phyloP scores from a whole-genome alignment of 2,797 vertebrate genomes.

The Urosaurus nigricauda region DNA sequence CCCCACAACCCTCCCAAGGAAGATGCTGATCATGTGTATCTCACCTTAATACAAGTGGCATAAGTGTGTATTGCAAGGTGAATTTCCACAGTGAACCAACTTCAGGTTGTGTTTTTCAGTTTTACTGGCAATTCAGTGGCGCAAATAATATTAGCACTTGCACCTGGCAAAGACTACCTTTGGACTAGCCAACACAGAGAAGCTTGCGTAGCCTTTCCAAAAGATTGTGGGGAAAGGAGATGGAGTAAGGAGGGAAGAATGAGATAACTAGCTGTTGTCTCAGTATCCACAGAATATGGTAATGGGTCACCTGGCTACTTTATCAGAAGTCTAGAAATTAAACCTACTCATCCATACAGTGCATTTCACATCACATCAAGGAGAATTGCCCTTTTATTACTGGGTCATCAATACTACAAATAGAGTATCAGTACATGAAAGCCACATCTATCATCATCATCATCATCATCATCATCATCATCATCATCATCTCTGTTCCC shows the following conservation, averaged over 20 bases:
- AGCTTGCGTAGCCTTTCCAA: neutral
- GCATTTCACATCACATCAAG: neutral
- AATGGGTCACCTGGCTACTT: neutral
- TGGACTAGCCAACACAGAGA: neutral
- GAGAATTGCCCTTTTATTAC: neutral
- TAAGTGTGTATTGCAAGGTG: neutral
- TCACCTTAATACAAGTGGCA: neutral
- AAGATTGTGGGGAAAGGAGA: neutral
- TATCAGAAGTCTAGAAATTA: neutral
- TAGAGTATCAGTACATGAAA: constrained; percentile 30
- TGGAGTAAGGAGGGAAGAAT: neutral
- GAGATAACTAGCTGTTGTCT: neutral
- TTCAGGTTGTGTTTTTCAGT: neutral
- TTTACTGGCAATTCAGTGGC: neutral
- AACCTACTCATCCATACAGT: neutral
- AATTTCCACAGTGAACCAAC: neutral
- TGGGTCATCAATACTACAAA: constrained; percentile 1
- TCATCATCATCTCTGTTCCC: too few relatives aligned
- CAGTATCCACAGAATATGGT: neutral
- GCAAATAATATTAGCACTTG: neutral
- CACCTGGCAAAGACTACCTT: neutral
- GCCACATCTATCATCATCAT: constrained; percentile 3
- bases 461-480: too few relatives aligned
- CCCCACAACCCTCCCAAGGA: too few relatives aligned
- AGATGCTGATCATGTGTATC: too few relatives aligned